phyloP scores from a whole-genome alignment of 2,113 vertebrate species.

The Azemiops feae region DNA sequence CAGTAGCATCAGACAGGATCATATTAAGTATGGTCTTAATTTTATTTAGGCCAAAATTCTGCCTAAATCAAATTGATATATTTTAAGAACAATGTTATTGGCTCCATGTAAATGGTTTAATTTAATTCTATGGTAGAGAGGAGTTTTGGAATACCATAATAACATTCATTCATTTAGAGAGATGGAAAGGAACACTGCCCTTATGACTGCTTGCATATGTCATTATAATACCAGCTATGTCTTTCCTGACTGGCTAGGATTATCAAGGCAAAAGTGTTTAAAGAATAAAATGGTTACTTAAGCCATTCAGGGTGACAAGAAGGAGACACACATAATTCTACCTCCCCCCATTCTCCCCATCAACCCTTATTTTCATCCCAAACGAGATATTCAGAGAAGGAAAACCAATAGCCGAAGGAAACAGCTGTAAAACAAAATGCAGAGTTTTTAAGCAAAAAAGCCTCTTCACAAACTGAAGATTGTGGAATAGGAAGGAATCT shows the following conservation, averaged over 20 bases:
- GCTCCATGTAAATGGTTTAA: neutral
- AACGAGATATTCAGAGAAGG: neutral
- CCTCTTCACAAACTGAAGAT: neutral
- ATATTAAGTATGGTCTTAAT: neutral
- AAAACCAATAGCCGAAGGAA: neutral
- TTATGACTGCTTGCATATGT: neutral
- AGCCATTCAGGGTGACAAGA: neutral
- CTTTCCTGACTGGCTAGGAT: neutral
- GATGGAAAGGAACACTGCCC: neutral
- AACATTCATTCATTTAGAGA: neutral
- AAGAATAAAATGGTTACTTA: neutral
- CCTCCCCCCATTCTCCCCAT: no score
- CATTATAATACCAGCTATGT: neutral
- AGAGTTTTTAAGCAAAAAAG: neutral
- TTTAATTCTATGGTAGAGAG: neutral
- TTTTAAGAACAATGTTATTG: neutral
- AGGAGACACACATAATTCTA: neutral
- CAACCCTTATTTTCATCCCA: neutral
- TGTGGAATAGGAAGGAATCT: neutral
- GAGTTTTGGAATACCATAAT: neutral
- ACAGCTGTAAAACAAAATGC: neutral
- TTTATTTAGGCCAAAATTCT: neutral
- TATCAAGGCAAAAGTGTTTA: neutral
- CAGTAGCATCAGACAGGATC: neutral
- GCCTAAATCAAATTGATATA: neutral